A percentile compares a stretch with the other conserved stretches of the same genome.
Evolutionary conservation across 2,888 invertebrate genomes (phyloP).

Genomic region (Teleogryllus oceanicus): DNA sequence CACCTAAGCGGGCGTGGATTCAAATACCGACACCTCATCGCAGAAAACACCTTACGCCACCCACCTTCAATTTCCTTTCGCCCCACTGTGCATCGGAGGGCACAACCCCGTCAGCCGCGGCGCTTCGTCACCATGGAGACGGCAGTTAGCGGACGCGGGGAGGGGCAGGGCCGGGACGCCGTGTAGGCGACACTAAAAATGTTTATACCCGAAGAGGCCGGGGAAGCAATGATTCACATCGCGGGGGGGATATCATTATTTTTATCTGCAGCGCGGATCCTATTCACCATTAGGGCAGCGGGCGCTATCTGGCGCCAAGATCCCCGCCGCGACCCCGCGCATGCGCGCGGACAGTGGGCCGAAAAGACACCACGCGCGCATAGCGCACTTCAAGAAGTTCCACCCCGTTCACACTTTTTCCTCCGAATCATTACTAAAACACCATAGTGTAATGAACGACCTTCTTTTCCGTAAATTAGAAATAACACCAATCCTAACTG

Average conservation of each 20-base stretch:
- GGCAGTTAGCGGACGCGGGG: not conserved
- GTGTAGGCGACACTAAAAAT: constrained; percentile 18
- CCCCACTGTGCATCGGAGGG: not conserved
- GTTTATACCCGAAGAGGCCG: constrained; percentile 6
- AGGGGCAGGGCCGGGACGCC: not conserved
- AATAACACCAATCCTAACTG: no score
- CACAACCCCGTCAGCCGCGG: not conserved
- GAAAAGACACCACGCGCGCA: no score
- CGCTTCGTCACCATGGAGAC: constrained; percentile 4
- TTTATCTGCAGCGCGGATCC: constrained; percentile 1
- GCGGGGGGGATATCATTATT: constrained; percentile 7
- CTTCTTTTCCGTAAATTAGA: no score
- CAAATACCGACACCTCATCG: no score
- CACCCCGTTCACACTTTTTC: no score
- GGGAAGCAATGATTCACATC: constrained; percentile 18
- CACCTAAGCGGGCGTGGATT: no score
- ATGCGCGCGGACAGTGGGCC: not conserved
- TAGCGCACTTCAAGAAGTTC: no score
- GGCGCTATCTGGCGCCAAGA: constrained; percentile 1
- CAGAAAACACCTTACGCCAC: no score
- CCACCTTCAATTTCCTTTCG: no score
- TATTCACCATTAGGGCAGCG: constrained; percentile 18
- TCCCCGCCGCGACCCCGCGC: not conserved
- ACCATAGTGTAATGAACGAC: no score
- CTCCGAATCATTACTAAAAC: no score